Percentiles rank a stretch among this genome's conserved stretches.
Evolutionary conservation across 2,888 invertebrate genomes (phyloP).

Genomic region (Rhagophthalmus giganteus): DNA sequence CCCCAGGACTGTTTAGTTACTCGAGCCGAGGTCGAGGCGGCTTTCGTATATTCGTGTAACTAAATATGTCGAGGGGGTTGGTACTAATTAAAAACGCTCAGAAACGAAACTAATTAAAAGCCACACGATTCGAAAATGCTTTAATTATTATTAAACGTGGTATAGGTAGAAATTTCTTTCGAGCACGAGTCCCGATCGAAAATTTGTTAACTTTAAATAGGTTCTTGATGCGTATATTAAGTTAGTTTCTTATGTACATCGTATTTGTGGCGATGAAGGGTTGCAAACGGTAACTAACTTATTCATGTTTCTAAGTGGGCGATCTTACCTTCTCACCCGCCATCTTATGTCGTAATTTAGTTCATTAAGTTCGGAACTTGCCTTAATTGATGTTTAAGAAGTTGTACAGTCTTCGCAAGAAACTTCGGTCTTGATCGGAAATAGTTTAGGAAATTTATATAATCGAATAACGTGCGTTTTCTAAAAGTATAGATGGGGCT

Average conservation of each 20-base stretch:
- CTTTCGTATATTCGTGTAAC: no score
- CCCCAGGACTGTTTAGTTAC: slow-evolving; percentile 35
- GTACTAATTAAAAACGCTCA: no score
- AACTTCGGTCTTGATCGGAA: no score
- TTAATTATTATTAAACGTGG: no score
- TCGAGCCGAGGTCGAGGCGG: slow-evolving; percentile 16
- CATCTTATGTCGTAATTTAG: slow-evolving; percentile 47
- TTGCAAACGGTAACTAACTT: slow-evolving; percentile 38
- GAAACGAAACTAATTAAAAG: no score
- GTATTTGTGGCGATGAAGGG: slow-evolving; percentile 26
- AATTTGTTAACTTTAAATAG: slow-evolving; percentile 23
- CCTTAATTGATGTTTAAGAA: slow-evolving; percentile 52
- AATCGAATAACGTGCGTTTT: no score
- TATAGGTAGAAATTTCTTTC: no score
- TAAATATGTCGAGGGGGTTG: no score
- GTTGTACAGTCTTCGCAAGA: slow-evolving; percentile 31
- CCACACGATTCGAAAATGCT: no score
- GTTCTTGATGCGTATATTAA: slow-evolving; percentile 24
- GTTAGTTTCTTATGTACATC: slow-evolving; percentile 29
- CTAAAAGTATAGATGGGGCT: no score
- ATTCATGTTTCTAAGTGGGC: slow-evolving; percentile 43
- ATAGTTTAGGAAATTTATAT: no score
- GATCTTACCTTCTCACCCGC: slow-evolving; percentile 41
- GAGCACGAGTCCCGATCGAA: no score
- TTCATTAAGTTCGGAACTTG: slow-evolving; percentile 48